Conservation (phyloP, 2,797 vertebrate genomes). For the Podargus strigoides region DNA sequence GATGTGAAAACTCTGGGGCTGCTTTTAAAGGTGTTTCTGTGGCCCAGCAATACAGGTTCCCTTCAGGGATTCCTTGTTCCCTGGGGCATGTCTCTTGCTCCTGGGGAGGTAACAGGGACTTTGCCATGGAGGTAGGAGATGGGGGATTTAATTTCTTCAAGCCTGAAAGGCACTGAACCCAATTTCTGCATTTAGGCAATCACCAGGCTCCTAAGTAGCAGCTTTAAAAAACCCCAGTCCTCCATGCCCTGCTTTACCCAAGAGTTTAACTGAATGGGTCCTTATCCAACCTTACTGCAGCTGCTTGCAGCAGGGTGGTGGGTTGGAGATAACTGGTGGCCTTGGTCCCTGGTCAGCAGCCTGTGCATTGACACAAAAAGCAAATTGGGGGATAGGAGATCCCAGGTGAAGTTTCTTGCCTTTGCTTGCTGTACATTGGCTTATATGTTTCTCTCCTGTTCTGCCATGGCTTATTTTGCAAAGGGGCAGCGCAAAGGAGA, state of each 20-base stretch:
- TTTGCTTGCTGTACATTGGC: not conserved
- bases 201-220: not conserved
- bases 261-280: not conserved
- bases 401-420: not conserved
- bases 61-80: not conserved
- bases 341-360: not conserved
- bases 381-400: not conserved
- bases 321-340: not conserved
- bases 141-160: not conserved
- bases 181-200: not conserved
- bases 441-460: not conserved
- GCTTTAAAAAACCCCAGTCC: fast-evolving
- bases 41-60: not conserved
- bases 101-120: fast-evolving
- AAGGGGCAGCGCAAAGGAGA: not conserved
- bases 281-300: too few relatives aligned
- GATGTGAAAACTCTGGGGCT: not conserved
- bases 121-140: not conserved
- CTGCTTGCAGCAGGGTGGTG: not conserved
- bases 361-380: not conserved
- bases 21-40: not conserved
- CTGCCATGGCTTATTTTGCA: not conserved
- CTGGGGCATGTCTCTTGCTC: too few relatives aligned
- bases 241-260: fast-evolving
- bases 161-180: not conserved